Evolutionary conservation across 2,113 vertebrate species (phyloP), one percentile per base, ranked within the genome.

Genomic region (Nyctibius bracteatus): DNA sequence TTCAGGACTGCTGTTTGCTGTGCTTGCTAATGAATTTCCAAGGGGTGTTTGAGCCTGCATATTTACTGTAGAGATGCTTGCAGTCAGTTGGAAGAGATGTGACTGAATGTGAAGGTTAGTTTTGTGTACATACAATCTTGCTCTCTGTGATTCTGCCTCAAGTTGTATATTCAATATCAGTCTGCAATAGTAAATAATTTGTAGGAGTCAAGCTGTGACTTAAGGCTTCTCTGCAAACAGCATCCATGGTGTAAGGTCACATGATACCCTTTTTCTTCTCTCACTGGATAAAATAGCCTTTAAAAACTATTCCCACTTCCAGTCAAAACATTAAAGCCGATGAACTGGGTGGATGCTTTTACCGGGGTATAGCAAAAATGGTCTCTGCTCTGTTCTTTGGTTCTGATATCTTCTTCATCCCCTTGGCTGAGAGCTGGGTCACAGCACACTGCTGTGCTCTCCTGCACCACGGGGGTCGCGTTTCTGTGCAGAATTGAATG

Each of bases 21-120:
- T 88, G 80, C 61, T 93, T 93, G 66, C 21, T 95, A 90, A 95
- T 97, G 96, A 95, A 94, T 96, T 95, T 96, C 75, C 92, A 41
- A 89, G 47, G 52, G 83, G 66, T 86, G 41, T 79, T 91, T 86
- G 46, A 62, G 85, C 80, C 84, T 94, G 73, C 77, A 49, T 92
- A 77, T 88, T 90, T 84, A 75, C 59, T 92, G 78, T 80, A 82
- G 94, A 90, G 82, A 94, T 86, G 72, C 71, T 94, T 96, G 75
- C 39, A 72, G 51, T 95, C 95, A 81, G 88, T 93, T 87, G 91
- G 74, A 91, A 93, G 91, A 96, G 83, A 81, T 91, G 63, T 92
- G 43, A 73, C 79, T 83, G 63, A 82, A 77, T 17, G 31, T 37
- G 47, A 90, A 86, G 55, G 66, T 96, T 86, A 94, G 43, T 57